Conservation (phyloP, 2,797 vertebrate species). For the Helicolenus hilgendorfi region DNA sequence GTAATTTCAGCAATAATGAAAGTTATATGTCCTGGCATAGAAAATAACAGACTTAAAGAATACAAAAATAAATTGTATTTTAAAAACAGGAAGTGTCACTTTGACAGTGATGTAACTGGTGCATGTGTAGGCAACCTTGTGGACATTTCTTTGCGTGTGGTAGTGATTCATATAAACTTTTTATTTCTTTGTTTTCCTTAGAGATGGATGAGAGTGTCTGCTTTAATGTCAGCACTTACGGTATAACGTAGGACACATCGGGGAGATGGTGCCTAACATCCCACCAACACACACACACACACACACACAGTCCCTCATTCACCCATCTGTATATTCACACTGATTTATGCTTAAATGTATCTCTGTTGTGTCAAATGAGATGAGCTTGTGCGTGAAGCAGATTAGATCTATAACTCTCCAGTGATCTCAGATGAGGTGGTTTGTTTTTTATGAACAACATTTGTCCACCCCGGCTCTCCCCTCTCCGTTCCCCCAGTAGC, state of each 20-base stretch:
- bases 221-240: background rate
- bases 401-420: conserved; percentile 95
- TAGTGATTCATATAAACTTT: background rate
- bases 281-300: background rate
- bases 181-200: conserved; percentile 31
- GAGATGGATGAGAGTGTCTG: conserved; percentile 29
- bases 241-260: conserved; percentile 19
- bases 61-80: background rate
- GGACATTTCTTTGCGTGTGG: background rate
- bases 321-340: conserved; percentile 34
- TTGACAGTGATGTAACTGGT: background rate
- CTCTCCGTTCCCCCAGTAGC: conserved; percentile 88
- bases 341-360: conserved; percentile 86
- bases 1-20: background rate
- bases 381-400: conserved; percentile 93
- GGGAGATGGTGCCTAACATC: background rate
- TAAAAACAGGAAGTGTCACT: background rate
- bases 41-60: background rate
- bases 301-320: background rate
- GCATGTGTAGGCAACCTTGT: background rate
- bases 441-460: conserved; percentile 90
- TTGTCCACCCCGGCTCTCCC: conserved; percentile 70
- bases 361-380: conserved; percentile 85
- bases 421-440: conserved; percentile 89
- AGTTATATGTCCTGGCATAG: background rate